Evolutionary conservation across 2,888 invertebrate genomes (phyloP), one percentile per base, ranked within the genome.

Genomic region (Xestia sexstrigata): DNA sequence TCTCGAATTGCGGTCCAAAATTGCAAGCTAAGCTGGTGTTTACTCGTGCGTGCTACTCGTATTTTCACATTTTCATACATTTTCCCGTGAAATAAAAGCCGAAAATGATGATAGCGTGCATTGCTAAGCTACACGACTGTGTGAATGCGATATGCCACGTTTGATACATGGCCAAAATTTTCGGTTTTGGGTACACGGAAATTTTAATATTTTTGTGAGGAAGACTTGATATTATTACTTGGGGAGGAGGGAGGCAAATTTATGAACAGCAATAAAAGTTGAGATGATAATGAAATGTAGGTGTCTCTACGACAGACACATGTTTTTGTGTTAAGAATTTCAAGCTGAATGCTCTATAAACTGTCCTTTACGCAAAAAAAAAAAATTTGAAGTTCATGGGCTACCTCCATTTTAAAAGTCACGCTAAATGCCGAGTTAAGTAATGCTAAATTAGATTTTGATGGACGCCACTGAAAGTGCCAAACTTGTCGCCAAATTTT

Each of bases 71-170:
- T 35, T 82, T 47, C 20, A 52, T 75, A 69, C 0, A 55, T 74
- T 83, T 83, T 85, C 67, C 67, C 60, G 74, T 67, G 69, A 77
- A 81, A 81, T 85, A 72, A 77, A 81, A 70, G 26, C 47, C 5
- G 58, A 30, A n/a, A n/a, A 63, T 77, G 68, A 81, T 82, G 82
- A 85, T 72, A 62, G 76, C n/a, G n/a, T 69, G 70, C 73, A 52
- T 20, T 66, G 73, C 68, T 23, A 52, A 76, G 55, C 74, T 74
- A 23, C 65, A 26, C 6, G 52, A 49, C 55, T 84, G 67, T 68
- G 62, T 76, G 52, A 52, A 58, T 47, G 45, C 71, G 71, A 85
- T 82, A 74, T 60, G 60, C 17, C 30, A 20, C 26, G 52, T 72
- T 70, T 55, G 35, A 70, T 23, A 55, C 47, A 70, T 15, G 42